Base-by-base conservation (phyloP, 2,797 vertebrate genomes). In the Sebastes iracundus region DNA sequence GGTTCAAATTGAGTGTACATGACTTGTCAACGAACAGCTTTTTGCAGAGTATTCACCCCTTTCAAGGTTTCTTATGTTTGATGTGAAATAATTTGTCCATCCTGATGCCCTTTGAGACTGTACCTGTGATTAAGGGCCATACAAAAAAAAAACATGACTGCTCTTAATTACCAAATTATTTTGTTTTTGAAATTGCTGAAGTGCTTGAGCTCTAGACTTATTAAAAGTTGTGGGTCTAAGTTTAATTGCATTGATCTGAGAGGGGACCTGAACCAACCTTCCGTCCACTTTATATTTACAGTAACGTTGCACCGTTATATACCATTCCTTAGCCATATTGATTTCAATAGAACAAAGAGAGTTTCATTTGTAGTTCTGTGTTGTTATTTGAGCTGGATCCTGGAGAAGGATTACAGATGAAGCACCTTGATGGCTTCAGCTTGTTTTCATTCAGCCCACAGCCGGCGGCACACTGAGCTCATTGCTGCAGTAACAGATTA, bases 401-500 rank as follows among this genome's bases (percentile, higher is more conserved):
- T 32, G 64, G 53, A 77, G 81, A 85, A 59, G 85, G 82, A 90
- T 88, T 89, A 88, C 65, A 83, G 63, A 81, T 69, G 69, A 87
- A 79, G 65, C 69, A 46, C 81, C 71, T 83, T 75, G 72, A 89
- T 83, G 83, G 75, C 76, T 87, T 84, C 79, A 72, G 61, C 75
- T 82, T 84, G 81, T 86, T 91, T 84, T 88, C 77, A 81, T 83
- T 81, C 74, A 78, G 65, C 65, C 75, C 73, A 68, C 80, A 82
- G 78, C 83, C 70, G 6, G 66, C 13, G 5, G 77, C 83, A 58
- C 58, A 74, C 73, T 20, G 30, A 77, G 74, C 74, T 82, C 22
- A 75, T 87, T 87, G 85, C 77, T 63, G 78, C 75, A 75, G 74
- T 66, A 82, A 86, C 80, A 81, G 64, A 92, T 90, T 82, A 90